These are phyloP conservation scores for Stichodactyla helianthus DNA, from an alignment of 64 coral and sea anemone genomes.

Conservation along the genomic window DNA sequence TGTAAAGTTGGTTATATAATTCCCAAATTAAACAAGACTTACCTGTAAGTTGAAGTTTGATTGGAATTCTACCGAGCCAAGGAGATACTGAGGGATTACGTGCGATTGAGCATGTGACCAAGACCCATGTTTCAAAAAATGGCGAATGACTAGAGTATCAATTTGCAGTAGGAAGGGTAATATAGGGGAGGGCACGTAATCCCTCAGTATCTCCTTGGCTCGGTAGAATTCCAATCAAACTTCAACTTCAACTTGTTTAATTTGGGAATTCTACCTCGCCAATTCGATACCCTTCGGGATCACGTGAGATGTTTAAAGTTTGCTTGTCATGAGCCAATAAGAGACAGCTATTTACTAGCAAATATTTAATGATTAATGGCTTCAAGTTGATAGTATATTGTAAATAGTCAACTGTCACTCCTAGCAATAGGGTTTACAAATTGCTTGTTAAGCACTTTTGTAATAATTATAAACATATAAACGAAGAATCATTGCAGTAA, in stretches of 20 bases:
- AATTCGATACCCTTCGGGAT: conserved; percentile 22
- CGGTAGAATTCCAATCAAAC: not conserved
- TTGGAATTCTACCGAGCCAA: not conserved
- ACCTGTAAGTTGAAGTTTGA: too few relatives aligned
- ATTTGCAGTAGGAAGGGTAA: not conserved
- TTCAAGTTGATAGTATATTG: not conserved
- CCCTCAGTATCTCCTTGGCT: conserved; percentile 24
- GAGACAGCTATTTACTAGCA: not conserved
- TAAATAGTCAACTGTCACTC: too few relatives aligned
- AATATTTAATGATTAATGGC: not conserved
- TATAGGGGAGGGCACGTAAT: not conserved
- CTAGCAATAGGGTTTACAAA: too few relatives aligned
- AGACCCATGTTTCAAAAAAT: not conserved
- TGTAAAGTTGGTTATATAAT: too few relatives aligned
- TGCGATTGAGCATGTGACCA: not conserved
- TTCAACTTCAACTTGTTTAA: conserved; percentile 6
- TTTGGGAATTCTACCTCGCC: not conserved
- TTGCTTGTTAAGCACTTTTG: too few relatives aligned
- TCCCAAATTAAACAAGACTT: too few relatives aligned
- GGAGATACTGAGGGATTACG: not conserved
- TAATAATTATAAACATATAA: too few relatives aligned
- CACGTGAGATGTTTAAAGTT: conserved; percentile 16
- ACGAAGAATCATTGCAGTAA: not conserved
- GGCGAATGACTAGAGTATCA: not conserved
- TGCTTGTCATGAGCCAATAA: conserved; percentile 7